These are phyloP conservation scores for Anabas testudineus DNA, from an alignment of 2,797 vertebrate species.

Conservation along the genomic window DNA sequence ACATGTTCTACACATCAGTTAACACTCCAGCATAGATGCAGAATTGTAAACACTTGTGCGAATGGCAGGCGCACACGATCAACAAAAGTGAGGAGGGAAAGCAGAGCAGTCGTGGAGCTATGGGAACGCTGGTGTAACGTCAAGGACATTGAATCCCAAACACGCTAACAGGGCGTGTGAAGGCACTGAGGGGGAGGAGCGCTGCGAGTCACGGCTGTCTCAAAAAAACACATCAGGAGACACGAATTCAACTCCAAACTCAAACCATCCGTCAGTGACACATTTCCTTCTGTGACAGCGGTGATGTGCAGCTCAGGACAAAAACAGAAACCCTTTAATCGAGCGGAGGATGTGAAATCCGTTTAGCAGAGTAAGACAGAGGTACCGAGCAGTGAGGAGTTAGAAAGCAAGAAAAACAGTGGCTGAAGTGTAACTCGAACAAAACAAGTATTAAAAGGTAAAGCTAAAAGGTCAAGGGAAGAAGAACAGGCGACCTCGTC, in stretches of 20 bases:
- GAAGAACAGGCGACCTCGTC: background rate
- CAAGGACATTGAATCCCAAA: slow-evolving; percentile 33
- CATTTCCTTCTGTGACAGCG: background rate
- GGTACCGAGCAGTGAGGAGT: slow-evolving; percentile 15
- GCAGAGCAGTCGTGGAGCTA: too few species aligned
- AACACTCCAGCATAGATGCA: slow-evolving; percentile 5
- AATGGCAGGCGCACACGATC: slow-evolving; percentile 1
- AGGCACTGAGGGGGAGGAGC: slow-evolving; percentile 77
- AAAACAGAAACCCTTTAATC: slow-evolving; percentile 26
- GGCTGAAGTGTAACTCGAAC: slow-evolving; percentile 5
- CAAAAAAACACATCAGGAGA: background rate
- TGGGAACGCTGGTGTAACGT: slow-evolving; percentile 5
- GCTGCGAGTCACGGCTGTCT: slow-evolving; percentile 15
- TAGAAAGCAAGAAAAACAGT: background rate
- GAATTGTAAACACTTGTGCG: slow-evolving; percentile 66
- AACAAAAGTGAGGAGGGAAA: slow-evolving; percentile 10
- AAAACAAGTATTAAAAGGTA: slow-evolving; percentile 25
- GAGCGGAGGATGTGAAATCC: slow-evolving; percentile 5
- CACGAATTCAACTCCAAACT: background rate
- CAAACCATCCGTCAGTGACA: background rate
- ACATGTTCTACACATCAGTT: background rate
- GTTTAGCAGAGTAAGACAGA: slow-evolving; percentile 29
- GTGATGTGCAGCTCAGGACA: slow-evolving; percentile 5
- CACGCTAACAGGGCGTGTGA: slow-evolving; percentile 57
- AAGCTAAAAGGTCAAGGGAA: background rate